Evolutionary conservation across 2,797 vertebrate species (phyloP).

Genomic region (Steatocranus sp.): DNA sequence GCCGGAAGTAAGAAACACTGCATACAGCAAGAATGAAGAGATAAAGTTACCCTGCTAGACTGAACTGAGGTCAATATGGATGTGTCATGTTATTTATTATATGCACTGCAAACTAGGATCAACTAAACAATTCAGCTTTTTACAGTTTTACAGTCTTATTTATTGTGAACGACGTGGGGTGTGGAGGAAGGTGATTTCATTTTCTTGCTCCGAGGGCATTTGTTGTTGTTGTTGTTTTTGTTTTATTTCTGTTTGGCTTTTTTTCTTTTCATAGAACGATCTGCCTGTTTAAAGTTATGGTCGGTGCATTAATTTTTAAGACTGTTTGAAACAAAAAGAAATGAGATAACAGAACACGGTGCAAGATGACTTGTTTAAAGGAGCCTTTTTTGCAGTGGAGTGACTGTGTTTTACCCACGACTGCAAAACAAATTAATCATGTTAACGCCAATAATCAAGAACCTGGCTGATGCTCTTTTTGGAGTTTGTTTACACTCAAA

Average conservation of each 20-base stretch:
- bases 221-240: background rate
- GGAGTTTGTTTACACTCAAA: slow-evolving; percentile 78
- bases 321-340: background rate
- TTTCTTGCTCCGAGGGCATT: background rate
- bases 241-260: background rate
- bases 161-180: background rate
- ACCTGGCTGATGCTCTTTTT: slow-evolving; percentile 68
- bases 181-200: background rate
- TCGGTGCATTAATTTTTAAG: background rate
- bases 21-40: slow-evolving; percentile 28
- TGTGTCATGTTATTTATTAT: slow-evolving; percentile 60
- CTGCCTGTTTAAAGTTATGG: background rate
- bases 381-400: slow-evolving; percentile 33
- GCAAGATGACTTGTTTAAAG: slow-evolving; percentile 4
- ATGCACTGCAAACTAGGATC: slow-evolving; percentile 20
- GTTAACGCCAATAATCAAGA: slow-evolving; percentile 59
- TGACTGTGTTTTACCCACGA: slow-evolving; percentile 61
- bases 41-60: slow-evolving; percentile 18
- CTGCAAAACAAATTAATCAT: slow-evolving; percentile 60
- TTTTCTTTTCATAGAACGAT: background rate
- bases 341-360: background rate
- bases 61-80: slow-evolving; percentile 35
- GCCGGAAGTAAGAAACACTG: slow-evolving; percentile 20
- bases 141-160: slow-evolving; percentile 11
- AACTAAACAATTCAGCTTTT: background rate